These are phyloP conservation scores for Pseudomugil tenellus DNA, from an alignment of 2,797 vertebrate species.

Conservation along the genomic window DNA sequence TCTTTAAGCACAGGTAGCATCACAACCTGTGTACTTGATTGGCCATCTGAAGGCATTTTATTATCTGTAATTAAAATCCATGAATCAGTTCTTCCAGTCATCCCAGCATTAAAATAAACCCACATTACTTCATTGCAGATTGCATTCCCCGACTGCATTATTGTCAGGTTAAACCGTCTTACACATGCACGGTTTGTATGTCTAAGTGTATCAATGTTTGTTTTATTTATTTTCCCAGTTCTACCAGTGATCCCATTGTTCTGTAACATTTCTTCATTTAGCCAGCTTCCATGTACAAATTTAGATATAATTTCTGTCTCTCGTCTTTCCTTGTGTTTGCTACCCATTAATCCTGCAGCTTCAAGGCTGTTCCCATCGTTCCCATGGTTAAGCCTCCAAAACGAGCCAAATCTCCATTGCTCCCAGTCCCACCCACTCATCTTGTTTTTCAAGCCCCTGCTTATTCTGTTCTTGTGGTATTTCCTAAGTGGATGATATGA, in stretches of 20 bases:
- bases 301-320: slow-evolving; percentile 44
- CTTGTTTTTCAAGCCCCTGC: slow-evolving; percentile 34
- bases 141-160: neutral
- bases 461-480: slow-evolving; percentile 11
- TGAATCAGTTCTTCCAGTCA: neutral
- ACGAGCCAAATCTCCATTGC: slow-evolving; percentile 59
- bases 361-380: slow-evolving; percentile 27
- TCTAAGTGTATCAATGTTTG: slow-evolving; percentile 32
- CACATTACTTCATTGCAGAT: too few species aligned
- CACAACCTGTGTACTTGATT: too few species aligned
- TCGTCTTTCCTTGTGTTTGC: slow-evolving; percentile 34
- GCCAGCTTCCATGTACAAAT: slow-evolving; percentile 41
- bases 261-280: slow-evolving; percentile 46
- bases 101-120: too few species aligned
- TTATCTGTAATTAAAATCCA: neutral
- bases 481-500: slow-evolving; percentile 19
- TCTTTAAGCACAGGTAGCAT: too few species aligned
- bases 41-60: too few species aligned
- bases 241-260: slow-evolving; percentile 61
- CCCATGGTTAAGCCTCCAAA: slow-evolving; percentile 51
- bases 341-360: slow-evolving; percentile 47
- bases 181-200: slow-evolving; percentile 12
- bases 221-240: slow-evolving; percentile 32
- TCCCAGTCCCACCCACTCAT: slow-evolving; percentile 39
- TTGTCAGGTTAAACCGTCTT: neutral